Conservation (phyloP, 2,113 vertebrate genomes). For the Anas platyrhynchos region DNA sequence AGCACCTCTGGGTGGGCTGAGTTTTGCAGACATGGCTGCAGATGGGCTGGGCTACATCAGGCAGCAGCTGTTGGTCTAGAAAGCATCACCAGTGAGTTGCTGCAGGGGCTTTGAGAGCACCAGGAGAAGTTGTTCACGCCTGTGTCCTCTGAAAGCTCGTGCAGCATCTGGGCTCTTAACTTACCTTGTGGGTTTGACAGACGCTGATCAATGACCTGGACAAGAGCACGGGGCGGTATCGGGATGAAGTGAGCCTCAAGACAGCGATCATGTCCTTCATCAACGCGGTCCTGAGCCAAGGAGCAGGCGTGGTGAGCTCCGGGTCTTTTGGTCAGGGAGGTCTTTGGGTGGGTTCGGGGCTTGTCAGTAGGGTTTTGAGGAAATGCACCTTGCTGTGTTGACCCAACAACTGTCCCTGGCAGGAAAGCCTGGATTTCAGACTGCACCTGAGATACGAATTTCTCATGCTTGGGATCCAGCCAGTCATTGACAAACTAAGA, state of each 20-base stretch:
- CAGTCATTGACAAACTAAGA: conserved; percentile 96
- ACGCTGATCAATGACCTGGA: conserved; percentile 96
- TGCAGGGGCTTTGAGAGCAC: not conserved
- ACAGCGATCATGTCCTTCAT: conserved; percentile 99
- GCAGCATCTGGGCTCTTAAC: rapidly evolving
- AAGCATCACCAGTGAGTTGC: not conserved
- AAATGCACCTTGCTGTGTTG: not conserved
- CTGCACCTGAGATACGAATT: conserved; percentile 98
- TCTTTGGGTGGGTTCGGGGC: not conserved
- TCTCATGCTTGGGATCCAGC: conserved; percentile 98
- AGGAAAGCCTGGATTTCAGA: conserved; percentile 97
- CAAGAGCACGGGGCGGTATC: conserved; percentile 93
- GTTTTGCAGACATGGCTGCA: not conserved
- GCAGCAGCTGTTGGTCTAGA: not conserved
- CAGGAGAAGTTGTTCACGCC: rapidly evolving
- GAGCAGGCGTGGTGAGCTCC: conserved; percentile 90
- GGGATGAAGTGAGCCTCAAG: conserved; percentile 97
- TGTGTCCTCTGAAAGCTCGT: not conserved
- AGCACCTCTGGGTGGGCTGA: not conserved
- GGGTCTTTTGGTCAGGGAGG: not conserved
- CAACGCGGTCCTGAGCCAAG: conserved; percentile 97
- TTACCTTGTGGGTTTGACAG: conserved; percentile 64
- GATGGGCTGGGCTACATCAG: not conserved
- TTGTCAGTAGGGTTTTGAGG: not conserved
- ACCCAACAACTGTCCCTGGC: conserved; percentile 12